Percentiles rank a stretch among this genome's conserved stretches.
Conservation (phyloP, 2,113 vertebrate species). For the Donacobius atricapilla region DNA sequence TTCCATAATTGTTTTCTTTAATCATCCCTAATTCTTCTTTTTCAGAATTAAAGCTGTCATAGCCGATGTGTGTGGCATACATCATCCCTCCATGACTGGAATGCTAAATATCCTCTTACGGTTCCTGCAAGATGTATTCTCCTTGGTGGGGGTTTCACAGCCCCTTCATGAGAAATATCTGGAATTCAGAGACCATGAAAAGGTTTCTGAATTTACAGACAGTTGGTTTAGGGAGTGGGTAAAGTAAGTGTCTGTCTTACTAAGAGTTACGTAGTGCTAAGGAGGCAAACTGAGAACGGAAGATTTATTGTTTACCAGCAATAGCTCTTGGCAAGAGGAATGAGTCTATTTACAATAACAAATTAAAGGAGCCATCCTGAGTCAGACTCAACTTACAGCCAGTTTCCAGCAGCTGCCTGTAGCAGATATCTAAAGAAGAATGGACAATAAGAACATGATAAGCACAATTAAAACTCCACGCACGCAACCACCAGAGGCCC, state of each 20-base stretch:
- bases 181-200: not conserved
- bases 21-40: not conserved
- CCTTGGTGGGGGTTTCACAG: not conserved
- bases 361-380: not conserved
- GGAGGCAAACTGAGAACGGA: not conserved
- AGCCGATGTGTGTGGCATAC: not conserved
- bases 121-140: not conserved
- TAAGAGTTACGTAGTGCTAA: not conserved
- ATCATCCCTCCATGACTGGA: not conserved
- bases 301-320: slow-evolving; percentile 23
- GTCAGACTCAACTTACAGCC: not conserved
- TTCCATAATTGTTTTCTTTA: slow-evolving; percentile 31
- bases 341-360: slow-evolving; percentile 31
- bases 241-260: not conserved
- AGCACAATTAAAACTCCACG: not conserved
- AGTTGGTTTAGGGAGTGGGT: not conserved
- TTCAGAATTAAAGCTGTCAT: not conserved
- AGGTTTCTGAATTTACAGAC: slow-evolving; percentile 7
- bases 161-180: not conserved
- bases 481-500: not conserved
- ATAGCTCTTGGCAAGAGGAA: slow-evolving; percentile 13
- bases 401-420: not conserved
- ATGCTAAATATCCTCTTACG: not conserved
- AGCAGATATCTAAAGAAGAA: not conserved
- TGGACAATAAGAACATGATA: not conserved